phyloP scores from a whole-genome alignment of 1,140 invertebrate species.

The Probaryconus sp. region DNA sequence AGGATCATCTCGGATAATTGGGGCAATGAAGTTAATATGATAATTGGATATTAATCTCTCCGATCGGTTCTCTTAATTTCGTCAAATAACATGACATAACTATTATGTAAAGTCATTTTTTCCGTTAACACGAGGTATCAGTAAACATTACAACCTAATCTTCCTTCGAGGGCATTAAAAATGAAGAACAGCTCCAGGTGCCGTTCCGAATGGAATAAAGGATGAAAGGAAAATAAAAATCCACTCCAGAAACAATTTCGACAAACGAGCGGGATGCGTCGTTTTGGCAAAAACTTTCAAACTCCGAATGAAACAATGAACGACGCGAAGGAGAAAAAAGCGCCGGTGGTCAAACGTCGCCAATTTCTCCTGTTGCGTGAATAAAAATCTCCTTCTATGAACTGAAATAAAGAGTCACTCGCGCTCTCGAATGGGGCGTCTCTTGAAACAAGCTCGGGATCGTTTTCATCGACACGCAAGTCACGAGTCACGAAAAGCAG shows the following conservation, averaged over 20 bases:
- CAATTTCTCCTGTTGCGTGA: slow-evolving; percentile 12
- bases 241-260: no score
- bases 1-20: slow-evolving; percentile 27
- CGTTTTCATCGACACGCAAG: slow-evolving; percentile 62
- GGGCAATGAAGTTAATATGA: slow-evolving; percentile 49
- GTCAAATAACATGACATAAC: not conserved
- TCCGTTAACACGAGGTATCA: no score
- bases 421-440: slow-evolving; percentile 27
- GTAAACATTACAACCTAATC: no score
- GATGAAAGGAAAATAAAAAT: no score
- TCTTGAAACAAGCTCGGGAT: slow-evolving; percentile 32
- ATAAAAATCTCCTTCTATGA: slow-evolving; percentile 51
- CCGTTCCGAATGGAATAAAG: no score
- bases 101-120: no score
- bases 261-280: no score
- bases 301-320: slow-evolving; percentile 36
- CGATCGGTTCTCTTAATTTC: slow-evolving; percentile 1
- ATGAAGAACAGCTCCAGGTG: no score
- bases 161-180: no score
- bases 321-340: slow-evolving; percentile 19
- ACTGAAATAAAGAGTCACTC: slow-evolving; percentile 56
- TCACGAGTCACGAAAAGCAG: slow-evolving; percentile 61
- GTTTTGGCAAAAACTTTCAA: slow-evolving; percentile 21
- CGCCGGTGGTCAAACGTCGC: not conserved
- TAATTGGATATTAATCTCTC: slow-evolving; percentile 15